Conservation (phyloP, 1,140 invertebrate genomes). For the Andricus grossulariae region DNA sequence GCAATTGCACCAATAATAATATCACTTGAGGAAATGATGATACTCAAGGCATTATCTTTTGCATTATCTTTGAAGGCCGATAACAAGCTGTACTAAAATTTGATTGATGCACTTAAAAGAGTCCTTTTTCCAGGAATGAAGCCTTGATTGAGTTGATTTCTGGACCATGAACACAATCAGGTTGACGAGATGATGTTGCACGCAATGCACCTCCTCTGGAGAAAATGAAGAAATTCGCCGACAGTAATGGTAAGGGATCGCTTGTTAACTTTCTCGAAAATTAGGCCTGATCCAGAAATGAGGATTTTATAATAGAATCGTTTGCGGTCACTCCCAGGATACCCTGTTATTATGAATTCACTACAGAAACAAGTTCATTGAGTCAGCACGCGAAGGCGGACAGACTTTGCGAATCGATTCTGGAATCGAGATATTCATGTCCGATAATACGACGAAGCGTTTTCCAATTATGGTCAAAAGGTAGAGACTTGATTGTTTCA, state of each 20-base stretch:
- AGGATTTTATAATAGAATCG: slow-evolving; percentile 38
- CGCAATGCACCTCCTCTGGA: slow-evolving; percentile 22
- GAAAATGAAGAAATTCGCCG: slow-evolving; percentile 48
- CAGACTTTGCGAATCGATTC: slow-evolving; percentile 45
- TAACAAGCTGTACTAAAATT: slow-evolving; percentile 31
- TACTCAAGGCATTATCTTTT: not conserved
- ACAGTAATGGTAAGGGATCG: slow-evolving; percentile 43
- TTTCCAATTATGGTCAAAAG: slow-evolving; percentile 47
- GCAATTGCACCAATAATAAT: too few relatives aligned
- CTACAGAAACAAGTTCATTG: slow-evolving; percentile 50
- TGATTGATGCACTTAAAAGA: slow-evolving; percentile 33
- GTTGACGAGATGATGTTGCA: slow-evolving; percentile 5
- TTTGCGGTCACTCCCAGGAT: slow-evolving; percentile 46
- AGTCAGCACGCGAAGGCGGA: slow-evolving; percentile 36
- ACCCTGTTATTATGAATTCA: slow-evolving; percentile 50
- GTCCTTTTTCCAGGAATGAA: slow-evolving; percentile 24
- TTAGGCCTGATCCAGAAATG: slow-evolving; percentile 51
- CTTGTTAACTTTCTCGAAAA: slow-evolving; percentile 50
- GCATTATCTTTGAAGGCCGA: not conserved
- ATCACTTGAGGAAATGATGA: not conserved
- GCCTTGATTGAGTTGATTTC: slow-evolving; percentile 38
- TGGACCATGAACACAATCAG: slow-evolving; percentile 32
- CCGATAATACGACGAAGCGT: slow-evolving; percentile 34
- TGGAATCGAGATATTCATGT: slow-evolving; percentile 47
- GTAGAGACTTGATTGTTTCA: slow-evolving; percentile 39